Evolutionary conservation across 2,113 vertebrate genomes (phyloP).

Genomic region (Lycaon pictus): DNA sequence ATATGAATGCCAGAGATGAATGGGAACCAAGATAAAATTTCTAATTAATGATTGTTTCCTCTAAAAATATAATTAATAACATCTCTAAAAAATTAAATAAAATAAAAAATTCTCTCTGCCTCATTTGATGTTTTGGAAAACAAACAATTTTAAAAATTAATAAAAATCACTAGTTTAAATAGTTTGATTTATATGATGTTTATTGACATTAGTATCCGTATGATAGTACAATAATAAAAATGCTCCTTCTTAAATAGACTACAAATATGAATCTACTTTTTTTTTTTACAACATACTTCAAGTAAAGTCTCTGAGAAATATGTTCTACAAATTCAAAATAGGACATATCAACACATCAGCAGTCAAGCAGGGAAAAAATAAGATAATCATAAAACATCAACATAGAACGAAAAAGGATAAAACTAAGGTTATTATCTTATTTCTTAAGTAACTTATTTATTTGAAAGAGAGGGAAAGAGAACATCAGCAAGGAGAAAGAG

Average conservation of each 20-base stretch:
- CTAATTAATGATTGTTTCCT: conserved; percentile 19
- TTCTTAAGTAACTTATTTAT: background rate
- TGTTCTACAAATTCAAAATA: background rate
- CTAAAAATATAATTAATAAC: background rate
- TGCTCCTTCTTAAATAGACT: background rate
- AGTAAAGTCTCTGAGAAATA: background rate
- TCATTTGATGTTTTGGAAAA: background rate
- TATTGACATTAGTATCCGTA: background rate
- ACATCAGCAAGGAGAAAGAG: background rate
- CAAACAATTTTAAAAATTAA: background rate
- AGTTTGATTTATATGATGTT: background rate
- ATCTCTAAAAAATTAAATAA: background rate
- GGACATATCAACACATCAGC: background rate
- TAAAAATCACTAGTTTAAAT: background rate
- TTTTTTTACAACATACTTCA: background rate
- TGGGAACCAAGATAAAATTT: background rate
- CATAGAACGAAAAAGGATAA: background rate
- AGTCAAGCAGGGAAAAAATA: conserved; percentile 25
- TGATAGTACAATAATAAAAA: conserved; percentile 6
- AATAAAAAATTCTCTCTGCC: background rate
- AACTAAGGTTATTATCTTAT: background rate
- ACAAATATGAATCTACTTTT: background rate
- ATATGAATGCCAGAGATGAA: conserved; percentile 12
- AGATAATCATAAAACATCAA: background rate
- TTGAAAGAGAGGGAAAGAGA: background rate